Percentiles rank a stretch among this genome's conserved stretches.
Conservation (phyloP, 2,888 invertebrate genomes). For the Callyntrura sp. region DNA sequence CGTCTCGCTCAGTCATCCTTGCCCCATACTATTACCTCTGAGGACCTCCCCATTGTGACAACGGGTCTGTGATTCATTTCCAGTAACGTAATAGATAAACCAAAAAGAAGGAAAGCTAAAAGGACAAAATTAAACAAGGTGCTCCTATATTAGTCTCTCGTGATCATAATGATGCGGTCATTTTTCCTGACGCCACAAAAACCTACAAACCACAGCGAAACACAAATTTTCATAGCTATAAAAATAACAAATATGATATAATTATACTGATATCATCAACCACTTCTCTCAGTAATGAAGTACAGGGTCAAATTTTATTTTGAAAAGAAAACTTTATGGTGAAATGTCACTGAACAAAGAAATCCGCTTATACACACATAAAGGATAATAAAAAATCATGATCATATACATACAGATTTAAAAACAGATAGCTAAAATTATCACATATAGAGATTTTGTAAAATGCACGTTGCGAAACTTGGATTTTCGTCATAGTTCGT, state of each 20-base stretch:
- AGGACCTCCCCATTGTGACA: conserved; percentile 83
- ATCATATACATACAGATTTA: conserved; percentile 32
- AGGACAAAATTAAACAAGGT: conserved; percentile 45
- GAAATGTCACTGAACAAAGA: conserved; percentile 51
- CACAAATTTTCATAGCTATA: conserved; percentile 6
- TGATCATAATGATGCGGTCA: conserved; percentile 60
- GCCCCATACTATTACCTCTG: conserved; percentile 83
- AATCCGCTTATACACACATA: conserved; percentile 49
- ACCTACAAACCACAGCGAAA: conserved; percentile 32
- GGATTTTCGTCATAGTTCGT: conserved; percentile 6
- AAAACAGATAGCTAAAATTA: neutral
- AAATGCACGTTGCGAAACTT: too few species aligned
- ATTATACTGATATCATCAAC: conserved; percentile 49
- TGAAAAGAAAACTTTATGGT: conserved; percentile 69
- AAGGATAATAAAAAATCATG: conserved; percentile 37
- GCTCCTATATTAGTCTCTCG: conserved; percentile 75
- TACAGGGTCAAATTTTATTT: conserved; percentile 71
- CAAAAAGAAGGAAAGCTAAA: conserved; percentile 59
- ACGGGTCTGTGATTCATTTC: conserved; percentile 83
- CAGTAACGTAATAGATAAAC: conserved; percentile 60
- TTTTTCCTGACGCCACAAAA: conserved; percentile 29
- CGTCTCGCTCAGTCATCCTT: conserved; percentile 81
- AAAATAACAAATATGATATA: neutral
- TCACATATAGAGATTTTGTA: neutral
- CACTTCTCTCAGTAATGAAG: conserved; percentile 59